Percentiles rank a stretch among this genome's conserved stretches.
Evolutionary conservation across 2,113 vertebrate genomes (phyloP).

Genomic region (Hydropotes inermis): DNA sequence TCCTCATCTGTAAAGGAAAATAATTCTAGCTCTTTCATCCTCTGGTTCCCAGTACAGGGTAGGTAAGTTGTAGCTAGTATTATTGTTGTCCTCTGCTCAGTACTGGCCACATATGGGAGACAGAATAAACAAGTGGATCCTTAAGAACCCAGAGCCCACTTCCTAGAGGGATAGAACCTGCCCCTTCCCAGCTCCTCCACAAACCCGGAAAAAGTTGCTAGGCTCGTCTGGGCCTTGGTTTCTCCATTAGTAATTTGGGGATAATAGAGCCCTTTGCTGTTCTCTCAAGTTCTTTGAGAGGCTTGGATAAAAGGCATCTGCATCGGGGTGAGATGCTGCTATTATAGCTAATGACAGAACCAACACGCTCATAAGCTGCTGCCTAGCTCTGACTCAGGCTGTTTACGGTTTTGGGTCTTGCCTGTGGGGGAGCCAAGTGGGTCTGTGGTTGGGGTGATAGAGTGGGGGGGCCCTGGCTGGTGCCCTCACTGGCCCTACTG

Average conservation of each 20-base stretch:
- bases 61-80: not conserved
- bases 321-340: slow-evolving; percentile 59
- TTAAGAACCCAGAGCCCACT: not conserved
- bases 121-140: not conserved
- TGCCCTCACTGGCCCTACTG: slow-evolving; percentile 37
- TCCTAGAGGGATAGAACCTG: not conserved
- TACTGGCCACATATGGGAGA: not conserved
- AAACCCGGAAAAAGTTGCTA: slow-evolving; percentile 49
- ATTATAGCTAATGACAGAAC: slow-evolving; percentile 69
- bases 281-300: slow-evolving; percentile 71
- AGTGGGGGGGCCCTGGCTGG: not conserved
- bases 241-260: slow-evolving; percentile 62
- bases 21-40: not conserved
- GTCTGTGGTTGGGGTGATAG: not conserved
- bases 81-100: not conserved
- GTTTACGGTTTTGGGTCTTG: slow-evolving; percentile 58
- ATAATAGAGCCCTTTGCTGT: slow-evolving; percentile 63
- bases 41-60: not conserved
- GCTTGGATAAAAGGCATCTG: slow-evolving; percentile 66
- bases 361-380: slow-evolving; percentile 55
- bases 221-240: slow-evolving; percentile 52
- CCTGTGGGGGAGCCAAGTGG: not conserved
- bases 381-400: slow-evolving; percentile 73
- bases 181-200: not conserved
- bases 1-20: not conserved